These are phyloP conservation scores for Archilochus colubris DNA, from an alignment of 2,113 vertebrate species.

Conservation along the genomic window DNA sequence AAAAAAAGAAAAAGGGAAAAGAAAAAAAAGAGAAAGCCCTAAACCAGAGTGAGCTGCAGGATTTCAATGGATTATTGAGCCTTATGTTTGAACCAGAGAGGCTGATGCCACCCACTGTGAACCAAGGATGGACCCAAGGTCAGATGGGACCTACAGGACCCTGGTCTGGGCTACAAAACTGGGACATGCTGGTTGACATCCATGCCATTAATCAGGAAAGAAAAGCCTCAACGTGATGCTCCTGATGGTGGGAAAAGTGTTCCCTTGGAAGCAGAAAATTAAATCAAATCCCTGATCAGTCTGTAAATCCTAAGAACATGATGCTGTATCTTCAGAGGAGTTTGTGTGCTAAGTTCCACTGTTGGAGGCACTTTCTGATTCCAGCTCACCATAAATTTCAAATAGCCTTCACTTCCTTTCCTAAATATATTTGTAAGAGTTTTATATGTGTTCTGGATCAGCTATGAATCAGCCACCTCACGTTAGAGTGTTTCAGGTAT, in stretches of 20 bases:
- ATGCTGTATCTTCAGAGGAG: accelerated
- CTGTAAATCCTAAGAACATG: neutral
- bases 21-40: neutral
- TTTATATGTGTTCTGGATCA: slow-evolving; percentile 25
- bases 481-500: neutral
- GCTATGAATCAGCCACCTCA: slow-evolving; percentile 4
- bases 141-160: neutral
- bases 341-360: neutral
- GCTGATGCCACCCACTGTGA: neutral
- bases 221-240: neutral
- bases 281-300: neutral
- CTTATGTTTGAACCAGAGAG: neutral
- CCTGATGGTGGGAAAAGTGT: neutral
- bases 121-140: neutral
- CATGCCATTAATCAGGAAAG: neutral
- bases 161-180: neutral
- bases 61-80: neutral
- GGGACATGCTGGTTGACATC: neutral
- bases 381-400: slow-evolving; percentile 28
- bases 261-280: neutral
- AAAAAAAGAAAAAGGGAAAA: no score
- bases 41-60: neutral
- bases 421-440: neutral
- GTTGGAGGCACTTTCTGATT: slow-evolving; percentile 13
- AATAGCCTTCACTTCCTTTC: slow-evolving; percentile 25